Conservation (phyloP, 92 coral and sea anemone genomes). For the Paragorgia papillata region DNA sequence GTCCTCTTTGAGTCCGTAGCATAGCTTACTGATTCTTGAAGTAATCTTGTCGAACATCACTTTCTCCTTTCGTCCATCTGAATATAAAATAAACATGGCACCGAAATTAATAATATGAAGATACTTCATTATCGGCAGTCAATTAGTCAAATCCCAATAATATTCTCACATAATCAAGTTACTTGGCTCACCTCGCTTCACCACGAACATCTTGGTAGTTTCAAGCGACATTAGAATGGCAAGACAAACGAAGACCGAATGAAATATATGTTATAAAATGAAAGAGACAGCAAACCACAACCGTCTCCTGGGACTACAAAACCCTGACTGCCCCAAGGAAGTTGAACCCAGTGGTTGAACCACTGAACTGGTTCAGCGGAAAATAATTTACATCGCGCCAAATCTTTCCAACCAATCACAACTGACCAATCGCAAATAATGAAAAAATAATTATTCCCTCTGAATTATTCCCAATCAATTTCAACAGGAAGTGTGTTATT, state of each 20-base stretch:
- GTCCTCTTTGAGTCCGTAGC: slow-evolving; percentile 85
- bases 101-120: not conserved
- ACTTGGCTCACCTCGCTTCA: slow-evolving; percentile 34
- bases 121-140: not conserved
- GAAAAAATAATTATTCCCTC: not conserved
- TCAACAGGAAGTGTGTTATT: no score
- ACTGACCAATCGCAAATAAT: not conserved
- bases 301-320: slow-evolving; percentile 20
- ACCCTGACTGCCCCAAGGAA: slow-evolving; percentile 16
- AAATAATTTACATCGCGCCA: not conserved
- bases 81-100: slow-evolving; percentile 10
- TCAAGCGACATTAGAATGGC: slow-evolving; percentile 13
- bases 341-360: not conserved
- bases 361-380: no score
- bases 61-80: slow-evolving; percentile 77
- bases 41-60: slow-evolving; percentile 88
- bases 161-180: not conserved
- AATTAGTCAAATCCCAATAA: not conserved
- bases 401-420: slow-evolving; percentile 31
- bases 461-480: no score
- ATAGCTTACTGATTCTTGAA: slow-evolving; percentile 75
- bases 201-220: slow-evolving; percentile 29
- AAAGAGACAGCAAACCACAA: not conserved
- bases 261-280: not conserved
- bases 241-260: not conserved